Base-by-base conservation (phyloP, 2,797 vertebrate species). In the Rhadinocentrus ornatus region DNA sequence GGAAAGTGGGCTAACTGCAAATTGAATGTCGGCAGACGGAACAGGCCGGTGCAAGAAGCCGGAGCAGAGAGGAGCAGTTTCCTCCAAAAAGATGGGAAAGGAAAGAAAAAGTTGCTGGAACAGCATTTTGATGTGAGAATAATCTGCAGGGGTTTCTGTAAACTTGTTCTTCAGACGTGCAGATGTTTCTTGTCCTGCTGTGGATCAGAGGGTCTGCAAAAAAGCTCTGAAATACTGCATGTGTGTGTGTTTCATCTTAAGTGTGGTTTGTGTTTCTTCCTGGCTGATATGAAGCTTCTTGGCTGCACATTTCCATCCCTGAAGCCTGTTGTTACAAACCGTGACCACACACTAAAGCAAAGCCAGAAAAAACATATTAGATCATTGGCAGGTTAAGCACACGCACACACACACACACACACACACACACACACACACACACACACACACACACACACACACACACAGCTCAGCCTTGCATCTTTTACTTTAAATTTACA, bases 1-100 rank as follows among this genome's bases (percentile, higher is more conserved):
- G 81, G 85, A 88, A 91, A 88, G 84, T 48, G 12, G 35, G 65
- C 73, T 86, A 89, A 90, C 90, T 91, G 89, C 89, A 89, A 91
- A 91, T 90, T 88, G 89, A 80, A 88, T 86, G 82, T 85, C 66
- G 79, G 66, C 86, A 67, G 63, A 81, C 66, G 24, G 86, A 77
- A 62, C 56, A 15, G 24, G 73, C 60, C 1, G 71, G 55, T 11
- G 66, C 73, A 82, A 83, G 70, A 67, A 78, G 77, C 68, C 62
- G 59, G 5, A 39, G 56, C 31, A 22, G 41, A 62, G 60, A 73
- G 71, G 2, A 64, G 71, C 83, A 71, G 64, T 71, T 69, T 37
- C 35, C 35, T 37, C 35, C 35, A 59, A 26, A 16, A 44, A 26
- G 5, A 35, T 3, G 7, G 8, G 20, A 31, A 35, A 34, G 59